A percentile compares a stretch with the other conserved stretches of the same genome.
Evolutionary conservation across 2,113 vertebrate genomes (phyloP).

Genomic region (Rhinoderma darwinii): DNA sequence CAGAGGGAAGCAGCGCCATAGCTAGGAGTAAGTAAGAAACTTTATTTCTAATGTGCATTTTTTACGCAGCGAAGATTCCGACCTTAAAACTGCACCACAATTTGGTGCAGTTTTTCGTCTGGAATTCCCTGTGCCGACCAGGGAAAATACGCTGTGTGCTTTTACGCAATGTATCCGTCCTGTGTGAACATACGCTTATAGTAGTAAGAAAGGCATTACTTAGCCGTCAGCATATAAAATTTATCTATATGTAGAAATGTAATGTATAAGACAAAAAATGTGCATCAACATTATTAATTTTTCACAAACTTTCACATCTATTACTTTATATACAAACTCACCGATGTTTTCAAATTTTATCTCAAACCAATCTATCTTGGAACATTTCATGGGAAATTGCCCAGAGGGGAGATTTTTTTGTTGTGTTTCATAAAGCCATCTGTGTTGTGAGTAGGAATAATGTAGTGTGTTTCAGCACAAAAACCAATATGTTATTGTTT

Average conservation of each 20-base stretch:
- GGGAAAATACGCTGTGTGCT: too few species aligned
- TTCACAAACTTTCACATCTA: conserved; percentile 12
- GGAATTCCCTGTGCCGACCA: too few species aligned
- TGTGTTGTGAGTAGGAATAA: conserved; percentile 38
- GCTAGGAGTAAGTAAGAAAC: too few species aligned
- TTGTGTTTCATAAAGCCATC: conserved; percentile 45
- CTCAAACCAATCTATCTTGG: conserved; percentile 26
- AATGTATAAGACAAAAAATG: conserved; percentile 4
- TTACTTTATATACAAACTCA: conserved; percentile 29
- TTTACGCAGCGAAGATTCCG: too few species aligned
- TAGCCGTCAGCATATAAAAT: not conserved
- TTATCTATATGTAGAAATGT: conserved; percentile 14
- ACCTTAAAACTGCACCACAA: too few species aligned
- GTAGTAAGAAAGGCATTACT: too few species aligned
- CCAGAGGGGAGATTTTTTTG: conserved; percentile 40
- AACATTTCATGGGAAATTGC: conserved; percentile 10
- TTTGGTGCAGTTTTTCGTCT: too few species aligned
- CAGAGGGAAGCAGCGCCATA: too few species aligned
- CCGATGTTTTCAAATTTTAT: conserved; percentile 41
- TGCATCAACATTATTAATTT: not conserved
- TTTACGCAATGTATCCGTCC: too few species aligned
- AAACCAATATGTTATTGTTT: conserved; percentile 57
- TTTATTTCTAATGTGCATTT: too few species aligned
- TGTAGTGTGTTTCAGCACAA: conserved; percentile 37
- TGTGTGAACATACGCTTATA: too few species aligned